Evolutionary conservation across 2,113 vertebrate genomes (phyloP).

Genomic region (Crocuta crocuta): DNA sequence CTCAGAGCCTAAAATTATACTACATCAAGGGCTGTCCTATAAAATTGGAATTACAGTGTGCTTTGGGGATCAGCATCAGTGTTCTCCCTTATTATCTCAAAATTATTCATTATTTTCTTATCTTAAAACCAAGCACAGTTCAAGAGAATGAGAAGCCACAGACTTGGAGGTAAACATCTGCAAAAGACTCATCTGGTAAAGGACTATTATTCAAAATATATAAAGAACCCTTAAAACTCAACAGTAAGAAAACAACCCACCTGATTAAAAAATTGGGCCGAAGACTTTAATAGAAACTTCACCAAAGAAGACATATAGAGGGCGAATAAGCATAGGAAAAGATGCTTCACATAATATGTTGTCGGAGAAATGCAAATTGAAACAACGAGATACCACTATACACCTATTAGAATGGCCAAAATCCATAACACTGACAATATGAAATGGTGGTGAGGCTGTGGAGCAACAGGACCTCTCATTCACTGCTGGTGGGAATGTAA

Average conservation of each 20-base stretch:
- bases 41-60: not conserved
- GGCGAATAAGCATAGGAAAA: not conserved
- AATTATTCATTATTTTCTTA: slow-evolving; percentile 41
- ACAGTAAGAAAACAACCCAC: not conserved
- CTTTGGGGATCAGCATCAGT: not conserved
- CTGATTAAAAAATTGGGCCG: not conserved
- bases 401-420: not conserved
- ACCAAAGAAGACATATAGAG: not conserved
- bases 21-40: not conserved
- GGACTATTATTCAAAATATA: not conserved
- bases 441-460: not conserved
- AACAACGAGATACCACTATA: not conserved
- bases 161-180: not conserved
- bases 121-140: not conserved
- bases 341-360: not conserved
- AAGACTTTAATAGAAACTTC: not conserved
- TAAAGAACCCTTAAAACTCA: not conserved
- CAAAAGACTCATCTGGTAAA: not conserved
- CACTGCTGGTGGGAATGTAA: not conserved
- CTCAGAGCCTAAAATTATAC: slow-evolving; percentile 16
- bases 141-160: not conserved
- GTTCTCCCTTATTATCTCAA: not conserved
- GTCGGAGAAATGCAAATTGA: not conserved
- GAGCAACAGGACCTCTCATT: not conserved
- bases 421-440: not conserved